These are phyloP conservation scores for Strigamia transsilvanica DNA, from an alignment of 2,888 invertebrate genomes.

Conservation along the genomic window DNA sequence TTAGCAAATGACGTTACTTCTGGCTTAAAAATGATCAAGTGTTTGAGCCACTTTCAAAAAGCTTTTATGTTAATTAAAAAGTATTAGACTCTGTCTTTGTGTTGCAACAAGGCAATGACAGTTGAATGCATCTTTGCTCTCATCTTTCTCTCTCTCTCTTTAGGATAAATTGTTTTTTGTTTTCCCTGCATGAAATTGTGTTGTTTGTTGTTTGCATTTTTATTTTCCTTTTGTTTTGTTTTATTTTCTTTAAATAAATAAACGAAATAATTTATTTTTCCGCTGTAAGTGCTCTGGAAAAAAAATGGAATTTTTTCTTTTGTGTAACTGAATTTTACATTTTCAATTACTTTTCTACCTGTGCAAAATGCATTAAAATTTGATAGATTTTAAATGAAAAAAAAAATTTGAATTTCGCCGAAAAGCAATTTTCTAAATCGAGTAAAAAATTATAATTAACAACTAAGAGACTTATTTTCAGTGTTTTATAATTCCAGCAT, in stretches of 20 bases:
- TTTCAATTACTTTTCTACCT: background rate
- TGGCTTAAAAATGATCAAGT: background rate
- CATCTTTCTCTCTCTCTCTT: background rate
- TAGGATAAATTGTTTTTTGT: slow-evolving; percentile 13
- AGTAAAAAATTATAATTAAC: background rate
- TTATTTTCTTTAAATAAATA: background rate
- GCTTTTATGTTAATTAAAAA: slow-evolving; percentile 36
- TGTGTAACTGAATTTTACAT: background rate
- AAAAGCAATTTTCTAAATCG: background rate
- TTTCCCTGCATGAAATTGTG: background rate
- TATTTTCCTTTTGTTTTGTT: background rate
- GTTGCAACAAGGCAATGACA: background rate
- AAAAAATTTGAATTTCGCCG: too few relatives aligned
- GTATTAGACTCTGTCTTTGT: background rate
- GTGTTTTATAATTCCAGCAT: slow-evolving; percentile 19
- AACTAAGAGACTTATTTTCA: background rate
- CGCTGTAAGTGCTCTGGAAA: background rate
- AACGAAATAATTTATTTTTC: background rate
- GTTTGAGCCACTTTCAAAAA: background rate
- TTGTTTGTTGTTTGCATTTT: background rate
- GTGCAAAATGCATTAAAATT: too few relatives aligned
- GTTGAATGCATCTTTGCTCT: background rate
- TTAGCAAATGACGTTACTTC: slow-evolving; percentile 9
- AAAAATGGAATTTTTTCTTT: too few relatives aligned
- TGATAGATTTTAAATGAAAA: background rate